phyloP scores from a whole-genome alignment of 2,113 vertebrate genomes.

The Vulpes ferrilata region DNA sequence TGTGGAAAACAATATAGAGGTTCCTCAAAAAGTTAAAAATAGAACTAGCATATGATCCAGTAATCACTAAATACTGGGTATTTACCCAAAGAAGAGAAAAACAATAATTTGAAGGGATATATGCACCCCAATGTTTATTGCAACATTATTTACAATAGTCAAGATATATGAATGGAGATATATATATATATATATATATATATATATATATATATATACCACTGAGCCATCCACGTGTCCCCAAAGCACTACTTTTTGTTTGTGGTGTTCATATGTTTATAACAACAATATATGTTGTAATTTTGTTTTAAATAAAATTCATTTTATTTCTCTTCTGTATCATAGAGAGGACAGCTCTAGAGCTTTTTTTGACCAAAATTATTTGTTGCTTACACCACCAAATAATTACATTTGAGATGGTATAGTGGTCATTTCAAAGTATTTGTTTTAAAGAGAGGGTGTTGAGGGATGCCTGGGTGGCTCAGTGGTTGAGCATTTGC shows the following conservation, averaged over 20 bases:
- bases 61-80: not conserved
- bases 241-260: not conserved
- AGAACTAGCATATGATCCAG: not conserved
- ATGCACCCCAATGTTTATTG: not conserved
- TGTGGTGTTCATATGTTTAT: not conserved
- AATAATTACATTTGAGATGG: not conserved
- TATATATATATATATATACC: not conserved
- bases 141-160: not conserved
- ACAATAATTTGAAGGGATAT: not conserved
- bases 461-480: not conserved
- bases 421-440: constrained; percentile 23
- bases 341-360: not conserved
- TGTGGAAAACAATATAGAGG: not conserved
- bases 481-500: too few relatives aligned
- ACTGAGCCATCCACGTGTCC: too few relatives aligned
- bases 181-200: too few relatives aligned
- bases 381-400: not conserved
- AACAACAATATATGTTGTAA: not conserved
- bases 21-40: not conserved
- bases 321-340: not conserved
- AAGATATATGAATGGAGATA: not conserved
- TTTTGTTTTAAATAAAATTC: not conserved
- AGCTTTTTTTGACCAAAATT: not conserved
- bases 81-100: not conserved
- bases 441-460: not conserved